These are phyloP conservation scores for Melitaea cinxia DNA, from an alignment of 1,140 invertebrate genomes.

Conservation along the genomic window DNA sequence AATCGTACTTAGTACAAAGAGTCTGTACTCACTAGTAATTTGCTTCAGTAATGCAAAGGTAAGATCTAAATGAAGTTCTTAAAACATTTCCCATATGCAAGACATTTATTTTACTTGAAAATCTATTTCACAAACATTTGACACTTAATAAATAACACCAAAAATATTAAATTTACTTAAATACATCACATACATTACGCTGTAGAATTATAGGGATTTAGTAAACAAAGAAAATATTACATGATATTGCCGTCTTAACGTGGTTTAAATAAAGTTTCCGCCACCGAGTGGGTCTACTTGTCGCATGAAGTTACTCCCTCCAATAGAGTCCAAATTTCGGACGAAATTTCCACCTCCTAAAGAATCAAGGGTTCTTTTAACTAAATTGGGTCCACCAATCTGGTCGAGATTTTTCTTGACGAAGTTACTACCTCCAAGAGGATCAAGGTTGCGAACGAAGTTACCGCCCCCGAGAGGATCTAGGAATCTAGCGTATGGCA, in stretches of 20 bases:
- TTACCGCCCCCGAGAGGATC: constrained; percentile 76
- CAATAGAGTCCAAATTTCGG: constrained; percentile 70
- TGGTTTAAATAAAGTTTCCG: constrained; percentile 59
- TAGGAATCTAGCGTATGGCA: constrained; percentile 67
- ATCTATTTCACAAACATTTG: constrained; percentile 35
- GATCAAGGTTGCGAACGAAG: constrained; percentile 69
- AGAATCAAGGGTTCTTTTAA: constrained; percentile 73
- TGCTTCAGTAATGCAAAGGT: neutral
- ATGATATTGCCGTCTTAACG: constrained; percentile 3
- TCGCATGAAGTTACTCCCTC: constrained; percentile 72
- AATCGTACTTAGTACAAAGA: neutral
- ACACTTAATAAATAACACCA: constrained; percentile 47
- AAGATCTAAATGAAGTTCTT: neutral
- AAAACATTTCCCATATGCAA: constrained; percentile 40
- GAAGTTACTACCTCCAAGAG: constrained; percentile 72
- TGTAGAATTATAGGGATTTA: constrained; percentile 9
- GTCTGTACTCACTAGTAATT: neutral
- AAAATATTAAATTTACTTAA: constrained; percentile 34
- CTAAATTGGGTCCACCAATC: constrained; percentile 77
- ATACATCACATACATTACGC: constrained; percentile 44
- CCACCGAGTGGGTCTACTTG: constrained; percentile 33
- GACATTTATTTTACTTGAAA: constrained; percentile 36
- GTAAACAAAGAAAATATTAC: neutral
- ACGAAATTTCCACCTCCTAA: constrained; percentile 67
- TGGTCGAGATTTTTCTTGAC: constrained; percentile 78